Base-by-base conservation (phyloP, 2,797 vertebrate genomes). In the Lindbergichthys nudifrons region DNA sequence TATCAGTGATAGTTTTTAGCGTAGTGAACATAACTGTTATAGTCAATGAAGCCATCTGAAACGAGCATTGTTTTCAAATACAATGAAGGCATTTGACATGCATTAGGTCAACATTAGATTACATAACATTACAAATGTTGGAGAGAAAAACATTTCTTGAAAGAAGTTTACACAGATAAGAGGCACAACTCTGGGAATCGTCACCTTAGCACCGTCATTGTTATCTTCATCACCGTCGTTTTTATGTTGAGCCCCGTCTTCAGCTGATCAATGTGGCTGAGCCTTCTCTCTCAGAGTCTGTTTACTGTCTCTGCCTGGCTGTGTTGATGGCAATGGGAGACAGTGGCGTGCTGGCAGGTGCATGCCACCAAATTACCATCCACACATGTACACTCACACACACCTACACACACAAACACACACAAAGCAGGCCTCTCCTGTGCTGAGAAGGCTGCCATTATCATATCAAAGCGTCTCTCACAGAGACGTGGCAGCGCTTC, bases 391-490 rank as follows among this genome's bases (percentile, higher is more conserved):
- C 75, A 81, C 75, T 73, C 61, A 77, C 79, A 68, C 73, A 70
- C 77, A 68, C 66, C 60, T 43, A 62, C 75, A 83, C 64, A 67
- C 61, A 69, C 73, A 75, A 62, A 59, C 68, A 84, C 76, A 85
- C 51, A 92, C 79, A 92, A 88, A 89, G 89, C 88, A 77, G 80
- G 81, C 87, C 86, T 92, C 90, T 93, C 90, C 90, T 92, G 88
- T 86, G 97, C 96, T 97, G 96, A 98, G 97, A 99, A 98, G 96
- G 96, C 96, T 96, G 93, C 98, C 96, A 99, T 99, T 99, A 99
- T 99, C 98, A 99, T 99, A 98, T 99, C 98, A 99, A 98, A 99
- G 96, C 96, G 96, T 98, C 97, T 97, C 96, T 97, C 96, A 95
- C 94, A 96, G 96, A 97, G 97, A 98, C 95, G 95, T 97, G 97